A percentile compares a stretch with the other conserved stretches of the same genome.
phyloP scores from a whole-genome alignment of 2,797 vertebrate genomes.

The Chiroxiphia lanceolata region DNA sequence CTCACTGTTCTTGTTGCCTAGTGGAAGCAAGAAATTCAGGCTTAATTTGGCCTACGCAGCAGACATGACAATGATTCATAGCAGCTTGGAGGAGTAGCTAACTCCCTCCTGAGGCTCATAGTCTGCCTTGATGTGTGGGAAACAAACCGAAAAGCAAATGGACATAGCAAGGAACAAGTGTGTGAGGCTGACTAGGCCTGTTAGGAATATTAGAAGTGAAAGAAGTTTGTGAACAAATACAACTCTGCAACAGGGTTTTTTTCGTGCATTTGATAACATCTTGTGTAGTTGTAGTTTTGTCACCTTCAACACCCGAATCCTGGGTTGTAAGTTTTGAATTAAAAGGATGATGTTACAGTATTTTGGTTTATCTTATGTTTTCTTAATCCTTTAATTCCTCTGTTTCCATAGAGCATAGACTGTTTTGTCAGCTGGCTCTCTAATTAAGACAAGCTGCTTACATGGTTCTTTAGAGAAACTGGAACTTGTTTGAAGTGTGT shows the following conservation, averaged over 20 bases:
- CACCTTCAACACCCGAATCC: neutral
- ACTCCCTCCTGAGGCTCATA: slow-evolving; percentile 1
- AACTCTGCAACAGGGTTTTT: neutral
- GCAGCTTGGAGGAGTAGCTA: slow-evolving; percentile 32
- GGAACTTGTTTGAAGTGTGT: slow-evolving; percentile 4
- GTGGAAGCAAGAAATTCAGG: slow-evolving; percentile 66
- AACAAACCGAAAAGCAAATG: slow-evolving; percentile 33
- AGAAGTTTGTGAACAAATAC: neutral
- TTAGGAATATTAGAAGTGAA: neutral
- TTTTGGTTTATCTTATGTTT: neutral
- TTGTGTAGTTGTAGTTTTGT: neutral
- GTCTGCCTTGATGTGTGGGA: slow-evolving; percentile 53
- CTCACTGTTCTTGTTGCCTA: slow-evolving; percentile 20
- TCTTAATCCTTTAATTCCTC: neutral
- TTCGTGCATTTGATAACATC: neutral
- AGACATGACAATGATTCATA: slow-evolving; percentile 54
- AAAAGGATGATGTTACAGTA: neutral
- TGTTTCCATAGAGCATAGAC: neutral
- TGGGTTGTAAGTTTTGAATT: neutral
- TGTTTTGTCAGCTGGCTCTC: neutral
- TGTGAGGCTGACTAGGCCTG: neutral
- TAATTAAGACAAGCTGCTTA: slow-evolving; percentile 21
- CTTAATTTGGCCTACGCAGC: slow-evolving; percentile 27
- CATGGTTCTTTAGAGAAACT: slow-evolving; percentile 9
- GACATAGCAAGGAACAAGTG: slow-evolving; percentile 19